Evolutionary conservation across 2,888 invertebrate species (phyloP), one percentile per base, ranked within the genome.

Genomic region (Drosophila prostipennis): DNA sequence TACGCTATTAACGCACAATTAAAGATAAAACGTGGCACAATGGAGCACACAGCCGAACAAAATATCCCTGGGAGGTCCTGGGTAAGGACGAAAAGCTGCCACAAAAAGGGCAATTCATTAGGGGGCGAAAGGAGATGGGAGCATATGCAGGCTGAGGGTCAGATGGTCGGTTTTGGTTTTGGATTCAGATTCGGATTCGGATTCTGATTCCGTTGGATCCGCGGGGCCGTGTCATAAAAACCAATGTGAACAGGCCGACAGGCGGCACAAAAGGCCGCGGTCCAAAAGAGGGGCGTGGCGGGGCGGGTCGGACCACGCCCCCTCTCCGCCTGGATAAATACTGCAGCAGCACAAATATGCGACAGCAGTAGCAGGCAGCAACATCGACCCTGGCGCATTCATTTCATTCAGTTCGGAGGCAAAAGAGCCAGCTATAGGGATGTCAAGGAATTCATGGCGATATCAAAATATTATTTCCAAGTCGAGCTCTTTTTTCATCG

Each of bases 1-100:
- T 82, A 80, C 83, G 82, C 86, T 85, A 83, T 83, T 83, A 83
- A 85, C 86, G 82, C 83, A 82, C 82, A 83, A 83, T 85, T 83
- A 85, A 85, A 83, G 82, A 83, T 85, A 85, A 85, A 85, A 80
- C 72, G 72, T 67, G 68, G 46, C 19, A 19, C 19, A 19, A 19
- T 19, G 19, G 19, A 48, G 40, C 7, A 8, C 40, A 42, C 40
- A 42, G 6, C 5, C 40, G 2, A 42, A 10, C 42, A 23, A 19
- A 42, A 42, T 42, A 42, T 42, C 13, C 42, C 19, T 23, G 42
- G 42, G 42, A 23, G 19, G 19, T 19, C 19, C 19, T 19, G 19
- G 19, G 19, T 19, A 2, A 2, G 19, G 19, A 42, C n/a, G 32
- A 32, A 51, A 42, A 49, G 59, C 46, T 26, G 49, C 68, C 49